A percentile compares a stretch with the other conserved stretches of the same genome.
phyloP scores from a whole-genome alignment of 2,797 vertebrate species.

The Morus bassanus region DNA sequence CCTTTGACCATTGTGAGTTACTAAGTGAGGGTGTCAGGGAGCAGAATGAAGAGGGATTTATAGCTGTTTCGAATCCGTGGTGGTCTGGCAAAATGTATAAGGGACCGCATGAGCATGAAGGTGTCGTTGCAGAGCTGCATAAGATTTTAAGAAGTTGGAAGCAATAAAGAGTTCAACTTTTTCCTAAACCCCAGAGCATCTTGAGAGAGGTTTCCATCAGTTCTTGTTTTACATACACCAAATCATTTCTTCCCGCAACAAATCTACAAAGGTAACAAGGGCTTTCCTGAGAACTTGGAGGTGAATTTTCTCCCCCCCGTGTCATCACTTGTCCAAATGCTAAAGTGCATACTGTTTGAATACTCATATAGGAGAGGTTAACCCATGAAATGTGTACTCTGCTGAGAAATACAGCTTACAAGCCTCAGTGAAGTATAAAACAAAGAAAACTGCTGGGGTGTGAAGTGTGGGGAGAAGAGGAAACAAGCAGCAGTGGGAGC shows the following conservation, averaged over 20 bases:
- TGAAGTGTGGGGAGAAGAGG: neutral
- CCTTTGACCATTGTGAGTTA: neutral
- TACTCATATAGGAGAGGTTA: neutral
- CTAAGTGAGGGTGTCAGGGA: neutral
- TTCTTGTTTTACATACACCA: neutral
- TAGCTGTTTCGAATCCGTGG: neutral
- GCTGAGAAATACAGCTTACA: neutral
- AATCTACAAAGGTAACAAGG: neutral
- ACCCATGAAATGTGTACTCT: neutral
- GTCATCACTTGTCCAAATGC: neutral
- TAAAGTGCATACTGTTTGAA: neutral
- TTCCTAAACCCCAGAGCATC: neutral
- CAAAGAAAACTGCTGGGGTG: neutral
- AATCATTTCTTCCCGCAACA: neutral
- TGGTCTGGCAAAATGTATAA: neutral
- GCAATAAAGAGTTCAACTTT: neutral
- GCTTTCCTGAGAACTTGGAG: neutral
- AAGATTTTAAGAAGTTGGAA: neutral
- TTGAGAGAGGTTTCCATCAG: neutral
- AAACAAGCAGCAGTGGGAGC: neutral
- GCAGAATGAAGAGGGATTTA: neutral
- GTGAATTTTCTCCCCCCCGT: neutral
- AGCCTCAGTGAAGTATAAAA: neutral
- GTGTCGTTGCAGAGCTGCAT: neutral
- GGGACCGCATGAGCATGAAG: neutral